Evolutionary conservation across 2,888 invertebrate species (phyloP), one percentile per base, ranked within the genome.

Genomic region (Drosophila mayaguana): DNA sequence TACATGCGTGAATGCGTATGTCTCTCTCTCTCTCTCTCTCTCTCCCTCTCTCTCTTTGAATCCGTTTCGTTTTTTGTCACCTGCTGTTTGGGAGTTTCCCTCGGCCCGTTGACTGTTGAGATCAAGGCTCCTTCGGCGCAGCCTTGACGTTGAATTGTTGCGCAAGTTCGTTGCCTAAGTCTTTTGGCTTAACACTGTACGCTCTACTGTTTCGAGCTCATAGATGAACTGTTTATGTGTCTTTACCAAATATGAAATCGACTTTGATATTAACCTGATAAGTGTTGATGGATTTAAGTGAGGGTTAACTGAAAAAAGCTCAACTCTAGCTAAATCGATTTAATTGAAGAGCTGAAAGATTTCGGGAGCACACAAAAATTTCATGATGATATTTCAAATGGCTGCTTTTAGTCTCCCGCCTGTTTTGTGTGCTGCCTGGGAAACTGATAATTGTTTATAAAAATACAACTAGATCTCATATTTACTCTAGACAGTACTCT

Each of bases 71-170:
- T 64, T 75, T 73, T 76, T 72, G 78, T 80, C 77, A 78, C 75
- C 75, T 18, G 50, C 75, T 76, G 43, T 59, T 53, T 80, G 80
- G 68, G 80, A 68, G 79, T 80, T 80, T 77, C 67, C 71, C 72
- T 55, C 60, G 72, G 48, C 63, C 74, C 59, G 69, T 69, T 84
- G 70, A 14, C 70, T 78, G 77, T 88, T 80, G 83, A 83, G 88
- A 80, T 87, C 88, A 87, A 89, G 86, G 86, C 88, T 87, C 74
- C 65, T 45, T 45, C 12, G 43, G 43, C 46, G 18, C 32, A 85
- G 80, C 88, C 89, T 89, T 86, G 89, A 83, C 82, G 88, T 87
- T 89, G 84, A 87, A 87, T 81, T 72, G 69, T 72, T 75, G 67
- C 73, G 75, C 76, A 73, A 82, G 80, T 78, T 85, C 73, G 86